Evolutionary conservation across 92 coral and sea anemone genomes (phyloP), one percentile per base, ranked within the genome.

Genomic region (Actinostola sp.): DNA sequence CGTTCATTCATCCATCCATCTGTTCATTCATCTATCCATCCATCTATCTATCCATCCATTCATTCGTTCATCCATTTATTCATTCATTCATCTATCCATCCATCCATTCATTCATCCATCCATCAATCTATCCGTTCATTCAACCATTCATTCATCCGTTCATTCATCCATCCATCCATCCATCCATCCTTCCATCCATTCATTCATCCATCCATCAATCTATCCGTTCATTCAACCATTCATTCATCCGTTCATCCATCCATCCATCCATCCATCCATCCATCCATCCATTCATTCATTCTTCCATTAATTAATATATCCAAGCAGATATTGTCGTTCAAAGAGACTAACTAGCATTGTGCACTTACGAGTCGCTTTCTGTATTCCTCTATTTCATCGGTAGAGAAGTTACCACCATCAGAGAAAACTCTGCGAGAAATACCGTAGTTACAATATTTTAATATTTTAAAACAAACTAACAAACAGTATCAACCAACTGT

Each of bases 351-450:
- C 59, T 1, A 9, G 27, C 28, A 17, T 8, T 16, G 16, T 26
- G 16, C 8, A 61, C 90, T 78, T 62, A 95, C 99, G 78, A 95
- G 57, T 68, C 88, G 87, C 58, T 83, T 91, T 44, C 96, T 82
- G 80, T 92, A 92, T 16, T 95, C 99, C 12, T 95, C 99, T 32
- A 95, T 84, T 78, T 95, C 99, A 39, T 91, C 88, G 16, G 89
- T 88, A 15, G 99, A 95, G 52, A 91, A 95, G 76, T 95, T 95
- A 10, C 99, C 99, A 3, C 99, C 99, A 43, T 95, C 99, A 48
- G 99, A 95, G 77, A 95, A 95, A 28, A 95, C 99, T 59, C 99
- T 92, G 33, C 55, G 49, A 26, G 67, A n/a, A 4, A 16, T 2
- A 46, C 53, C 5, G 19, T 46, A 19, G 23, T 16, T 19, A 7